phyloP scores from a whole-genome alignment of 2,797 vertebrate genomes.

The Melanotaenia trifasciata region DNA sequence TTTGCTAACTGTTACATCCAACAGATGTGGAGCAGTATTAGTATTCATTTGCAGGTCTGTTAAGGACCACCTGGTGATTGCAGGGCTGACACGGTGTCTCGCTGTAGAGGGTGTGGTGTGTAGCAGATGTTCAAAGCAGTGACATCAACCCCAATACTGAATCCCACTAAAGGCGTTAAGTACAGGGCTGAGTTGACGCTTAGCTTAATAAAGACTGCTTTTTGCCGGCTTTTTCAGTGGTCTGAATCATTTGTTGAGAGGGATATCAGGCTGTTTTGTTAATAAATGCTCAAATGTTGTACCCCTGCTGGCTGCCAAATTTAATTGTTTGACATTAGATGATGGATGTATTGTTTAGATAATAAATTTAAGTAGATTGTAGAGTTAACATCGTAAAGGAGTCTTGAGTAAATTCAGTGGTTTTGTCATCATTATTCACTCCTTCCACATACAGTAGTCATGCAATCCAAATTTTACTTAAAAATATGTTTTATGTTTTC shows the following conservation, averaged over 20 bases:
- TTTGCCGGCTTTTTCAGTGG: neutral
- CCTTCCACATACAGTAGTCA: neutral
- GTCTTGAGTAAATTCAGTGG: neutral
- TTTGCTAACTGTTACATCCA: conserved; percentile 5
- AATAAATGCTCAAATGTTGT: neutral
- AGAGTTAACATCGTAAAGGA: neutral
- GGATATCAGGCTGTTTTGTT: neutral
- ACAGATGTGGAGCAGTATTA: conserved; percentile 11
- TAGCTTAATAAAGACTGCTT: neutral
- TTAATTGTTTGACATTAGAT: neutral
- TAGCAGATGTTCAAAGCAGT: conserved; percentile 5
- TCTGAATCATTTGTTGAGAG: neutral
- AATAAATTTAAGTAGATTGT: neutral
- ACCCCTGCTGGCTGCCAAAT: neutral
- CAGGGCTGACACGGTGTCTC: conserved; percentile 6
- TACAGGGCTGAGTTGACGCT: neutral
- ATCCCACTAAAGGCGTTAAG: neutral
- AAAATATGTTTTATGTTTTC: neutral
- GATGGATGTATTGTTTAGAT: neutral
- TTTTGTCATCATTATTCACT: neutral
- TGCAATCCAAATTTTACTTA: neutral
- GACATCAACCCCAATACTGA: neutral
- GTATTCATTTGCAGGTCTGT: conserved; percentile 12
- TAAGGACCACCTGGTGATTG: conserved; percentile 7
- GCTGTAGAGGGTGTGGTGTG: conserved; percentile 2